These are phyloP conservation scores for Dromaius novaehollandiae DNA, from an alignment of 2,113 vertebrate genomes.

Conservation along the genomic window DNA sequence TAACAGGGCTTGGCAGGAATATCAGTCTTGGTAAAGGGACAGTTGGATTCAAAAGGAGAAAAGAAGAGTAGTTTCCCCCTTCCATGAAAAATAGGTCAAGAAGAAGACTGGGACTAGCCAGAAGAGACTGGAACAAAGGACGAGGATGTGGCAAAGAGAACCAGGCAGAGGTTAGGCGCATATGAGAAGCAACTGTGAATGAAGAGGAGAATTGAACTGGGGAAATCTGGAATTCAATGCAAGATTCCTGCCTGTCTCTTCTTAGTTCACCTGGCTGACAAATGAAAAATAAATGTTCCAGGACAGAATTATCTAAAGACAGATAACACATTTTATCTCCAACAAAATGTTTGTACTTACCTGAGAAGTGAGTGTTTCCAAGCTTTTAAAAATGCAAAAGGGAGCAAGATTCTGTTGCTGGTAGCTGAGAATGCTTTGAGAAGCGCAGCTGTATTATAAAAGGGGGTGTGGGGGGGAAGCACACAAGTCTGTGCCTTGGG, in stretches of 20 bases:
- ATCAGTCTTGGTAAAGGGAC: neutral
- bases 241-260: neutral
- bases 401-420: neutral
- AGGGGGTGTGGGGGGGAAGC: rapidly evolving
- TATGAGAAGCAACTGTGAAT: neutral
- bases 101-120: neutral
- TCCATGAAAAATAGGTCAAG: neutral
- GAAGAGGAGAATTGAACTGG: neutral
- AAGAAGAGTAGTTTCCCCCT: neutral
- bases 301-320: neutral
- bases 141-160: neutral
- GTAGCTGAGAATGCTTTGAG: neutral
- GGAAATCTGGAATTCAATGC: neutral
- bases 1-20: neutral
- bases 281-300: neutral
- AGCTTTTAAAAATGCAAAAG: neutral
- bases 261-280: neutral
- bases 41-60: neutral
- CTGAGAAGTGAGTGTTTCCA: neutral
- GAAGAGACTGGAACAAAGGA: neutral
- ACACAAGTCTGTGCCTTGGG: neutral
- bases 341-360: neutral
- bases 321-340: neutral
- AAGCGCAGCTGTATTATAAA: neutral
- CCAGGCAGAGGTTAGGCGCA: neutral